Base-by-base conservation (phyloP, 1,140 invertebrate genomes). In the Bactericera cockerelli region DNA sequence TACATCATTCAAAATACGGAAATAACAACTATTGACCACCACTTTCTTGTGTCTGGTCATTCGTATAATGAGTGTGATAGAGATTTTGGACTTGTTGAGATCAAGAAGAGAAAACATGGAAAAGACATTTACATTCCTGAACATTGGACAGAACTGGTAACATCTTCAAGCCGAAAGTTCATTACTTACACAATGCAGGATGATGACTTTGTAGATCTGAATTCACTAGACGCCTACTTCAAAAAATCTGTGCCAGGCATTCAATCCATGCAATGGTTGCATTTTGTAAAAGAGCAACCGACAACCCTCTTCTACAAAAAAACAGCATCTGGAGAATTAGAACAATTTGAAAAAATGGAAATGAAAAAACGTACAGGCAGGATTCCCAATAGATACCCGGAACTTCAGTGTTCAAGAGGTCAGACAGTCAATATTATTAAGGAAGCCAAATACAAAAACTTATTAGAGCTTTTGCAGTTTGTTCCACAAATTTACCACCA, bases 61-160 rank as follows among this genome's bases (percentile, higher is more conserved):
- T 63, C 60, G 25, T 62, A 55, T 26, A 63, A 55, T 36, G 59
- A 64, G 58, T 64, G 59, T 61, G 59, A 63, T 49, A 38, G 60
- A 56, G 58, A 65, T 28, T 63, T 61, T 58, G 26, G 36, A 0
- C 49, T 63, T 19, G 57, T 61, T 54, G 57, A 61, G 38, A 55
- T 36, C 21, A 21, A 21, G 24, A 63, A 62, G 49, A 26, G 55
- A 19, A 62, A n/a, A 13, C n/a, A 13, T 16, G 19, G 14, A 55
- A n/a, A n/a, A n/a, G 49, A 31, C 28, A 49, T 62, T 24, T 61
- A 61, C 26, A 42, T 61, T 28, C 53, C 59, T 49, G 59, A 62
- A n/a, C 16, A 62, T 56, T 62, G 61, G 59, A 62, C 28, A 33
- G 38, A 62, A 26, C 19, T 62, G 28, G 58, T 62, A 19, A 39